Evolutionary conservation across 2,888 invertebrate genomes (phyloP).

Genomic region (Drosophila pseudotalamancana): DNA sequence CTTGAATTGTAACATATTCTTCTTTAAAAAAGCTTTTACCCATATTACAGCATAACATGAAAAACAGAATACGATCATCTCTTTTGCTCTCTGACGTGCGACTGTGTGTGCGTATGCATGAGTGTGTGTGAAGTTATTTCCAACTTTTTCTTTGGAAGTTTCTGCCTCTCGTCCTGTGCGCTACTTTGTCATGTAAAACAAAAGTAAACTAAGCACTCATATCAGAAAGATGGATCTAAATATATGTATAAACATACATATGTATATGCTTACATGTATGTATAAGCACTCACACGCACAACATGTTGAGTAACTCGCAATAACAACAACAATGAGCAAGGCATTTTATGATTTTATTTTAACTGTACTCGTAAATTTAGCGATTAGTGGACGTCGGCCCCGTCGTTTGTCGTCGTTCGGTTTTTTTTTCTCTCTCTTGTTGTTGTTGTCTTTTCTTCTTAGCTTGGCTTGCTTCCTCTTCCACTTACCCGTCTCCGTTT

Average conservation of each 20-base stretch:
- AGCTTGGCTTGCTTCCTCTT: slow-evolving; percentile 24
- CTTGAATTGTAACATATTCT: no score
- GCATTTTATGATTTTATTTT: slow-evolving; percentile 76
- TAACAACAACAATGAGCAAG: slow-evolving; percentile 37
- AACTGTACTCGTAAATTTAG: slow-evolving; percentile 80
- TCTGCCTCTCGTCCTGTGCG: slow-evolving; percentile 29
- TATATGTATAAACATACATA: not conserved
- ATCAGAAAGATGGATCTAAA: slow-evolving; percentile 18
- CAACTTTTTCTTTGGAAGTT: slow-evolving; percentile 31
- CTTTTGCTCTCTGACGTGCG: no score
- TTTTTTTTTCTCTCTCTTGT: slow-evolving; percentile 15
- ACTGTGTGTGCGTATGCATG: no score
- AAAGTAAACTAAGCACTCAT: slow-evolving; percentile 26
- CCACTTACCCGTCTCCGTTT: slow-evolving; percentile 23
- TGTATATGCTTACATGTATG: not conserved
- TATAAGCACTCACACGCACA: not conserved
- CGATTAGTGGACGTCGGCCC: slow-evolving; percentile 65
- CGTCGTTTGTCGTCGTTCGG: slow-evolving; percentile 13
- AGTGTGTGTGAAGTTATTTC: no score
- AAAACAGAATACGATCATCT: no score
- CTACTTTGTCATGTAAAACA: slow-evolving; percentile 48
- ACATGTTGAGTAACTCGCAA: slow-evolving; percentile 33
- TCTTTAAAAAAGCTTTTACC: no score
- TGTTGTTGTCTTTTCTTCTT: slow-evolving; percentile 33
- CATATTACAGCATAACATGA: no score